Evolutionary conservation across 1,140 invertebrate genomes (phyloP).

Genomic region (Marisa cornuarietis): DNA sequence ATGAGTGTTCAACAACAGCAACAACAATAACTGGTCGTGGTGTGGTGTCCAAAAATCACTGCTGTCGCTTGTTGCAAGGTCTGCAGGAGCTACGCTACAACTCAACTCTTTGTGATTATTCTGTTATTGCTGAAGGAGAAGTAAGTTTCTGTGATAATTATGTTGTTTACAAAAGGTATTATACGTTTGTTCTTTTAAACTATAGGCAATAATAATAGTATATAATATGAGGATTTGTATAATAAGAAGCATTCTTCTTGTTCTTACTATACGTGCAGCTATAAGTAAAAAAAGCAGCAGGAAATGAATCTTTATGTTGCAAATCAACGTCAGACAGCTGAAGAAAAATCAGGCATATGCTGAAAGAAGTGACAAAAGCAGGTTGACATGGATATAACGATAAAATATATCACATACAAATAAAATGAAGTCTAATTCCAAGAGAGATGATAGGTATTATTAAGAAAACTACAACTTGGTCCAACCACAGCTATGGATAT

Average conservation of each 20-base stretch:
- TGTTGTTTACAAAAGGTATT: too few relatives aligned
- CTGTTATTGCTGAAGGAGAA: slow-evolving; percentile 48
- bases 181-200: not conserved
- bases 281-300: too few relatives aligned
- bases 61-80: slow-evolving; percentile 51
- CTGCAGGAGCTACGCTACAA: slow-evolving; percentile 50
- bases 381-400: too few relatives aligned
- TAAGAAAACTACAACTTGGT: too few relatives aligned
- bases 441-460: too few relatives aligned
- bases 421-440: too few relatives aligned
- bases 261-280: too few relatives aligned
- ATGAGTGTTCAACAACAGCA: not conserved
- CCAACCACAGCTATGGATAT: not conserved
- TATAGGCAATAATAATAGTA: too few relatives aligned
- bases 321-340: not conserved
- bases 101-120: slow-evolving; percentile 55
- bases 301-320: too few relatives aligned
- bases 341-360: too few relatives aligned
- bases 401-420: too few relatives aligned
- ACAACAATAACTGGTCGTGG: not conserved
- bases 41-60: slow-evolving; percentile 49
- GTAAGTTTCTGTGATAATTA: slow-evolving; percentile 2
- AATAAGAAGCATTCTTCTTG: not conserved
- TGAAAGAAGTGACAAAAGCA: not conserved
- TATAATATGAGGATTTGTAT: not conserved